These are phyloP conservation scores for Gambelia wislizenii DNA, from an alignment of 2,797 vertebrate species.

Conservation along the genomic window DNA sequence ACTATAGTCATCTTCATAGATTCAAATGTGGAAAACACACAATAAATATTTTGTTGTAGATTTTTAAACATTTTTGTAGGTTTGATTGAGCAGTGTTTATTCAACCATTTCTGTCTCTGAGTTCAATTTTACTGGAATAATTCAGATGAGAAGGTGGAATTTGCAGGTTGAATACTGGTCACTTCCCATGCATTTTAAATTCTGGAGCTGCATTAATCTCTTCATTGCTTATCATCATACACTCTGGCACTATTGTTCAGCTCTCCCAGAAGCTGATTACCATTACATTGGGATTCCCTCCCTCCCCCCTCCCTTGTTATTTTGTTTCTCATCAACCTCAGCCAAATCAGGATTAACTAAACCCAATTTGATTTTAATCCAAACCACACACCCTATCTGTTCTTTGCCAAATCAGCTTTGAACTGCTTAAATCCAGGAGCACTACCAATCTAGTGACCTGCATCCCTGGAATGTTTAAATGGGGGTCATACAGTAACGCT, in stretches of 20 bases:
- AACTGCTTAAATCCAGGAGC: constrained; percentile 70
- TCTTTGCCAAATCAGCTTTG: constrained; percentile 66
- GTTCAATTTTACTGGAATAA: constrained; percentile 29
- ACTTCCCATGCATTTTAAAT: constrained; percentile 20
- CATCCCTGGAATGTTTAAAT: constrained; percentile 69
- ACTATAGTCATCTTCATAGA: constrained; percentile 22
- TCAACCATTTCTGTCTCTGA: constrained; percentile 24
- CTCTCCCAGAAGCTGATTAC: constrained; percentile 51
- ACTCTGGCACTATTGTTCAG: constrained; percentile 42
- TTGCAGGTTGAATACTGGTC: constrained; percentile 16
- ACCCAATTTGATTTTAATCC: constrained; percentile 64
- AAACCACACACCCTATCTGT: constrained; percentile 59
- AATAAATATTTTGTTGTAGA: neutral
- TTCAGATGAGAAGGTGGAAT: constrained; percentile 8
- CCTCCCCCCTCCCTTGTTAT: constrained; percentile 34
- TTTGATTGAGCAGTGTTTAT: constrained; percentile 29
- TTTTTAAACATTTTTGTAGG: constrained; percentile 28
- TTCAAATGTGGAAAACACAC: neutral
- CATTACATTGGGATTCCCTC: constrained; percentile 54
- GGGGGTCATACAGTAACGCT: constrained; percentile 67
- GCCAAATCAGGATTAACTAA: constrained; percentile 69
- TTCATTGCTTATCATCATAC: constrained; percentile 45
- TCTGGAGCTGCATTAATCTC: constrained; percentile 16
- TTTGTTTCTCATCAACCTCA: constrained; percentile 67
- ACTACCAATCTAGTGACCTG: constrained; percentile 64